Evolutionary conservation across 2,797 vertebrate genomes (phyloP), one percentile per base, ranked within the genome.

Genomic region (Tapera naevia): DNA sequence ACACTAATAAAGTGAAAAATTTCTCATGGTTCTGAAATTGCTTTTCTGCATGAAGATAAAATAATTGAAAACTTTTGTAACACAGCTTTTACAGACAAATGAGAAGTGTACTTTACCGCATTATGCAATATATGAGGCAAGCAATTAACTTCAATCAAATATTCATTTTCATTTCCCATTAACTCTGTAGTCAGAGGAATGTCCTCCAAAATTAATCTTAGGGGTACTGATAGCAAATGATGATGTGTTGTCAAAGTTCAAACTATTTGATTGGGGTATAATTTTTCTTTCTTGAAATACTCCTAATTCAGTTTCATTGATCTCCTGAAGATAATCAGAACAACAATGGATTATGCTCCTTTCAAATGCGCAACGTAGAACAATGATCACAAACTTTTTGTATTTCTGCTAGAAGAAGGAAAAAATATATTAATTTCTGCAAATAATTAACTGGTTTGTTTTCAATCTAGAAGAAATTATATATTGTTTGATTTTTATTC

Each of bases 61-160:
- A 50, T 70, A 93, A 71, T 80, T 70, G 75, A 94, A 85, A 91
- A 91, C 67, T 78, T 94, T 53, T 87, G 45, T 73, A 83, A 28
- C 41, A 80, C 7, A 80, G 37, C 39, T 73, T 85, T 94, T 83
- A 71, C 70, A 76, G 14, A 18, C 32, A 76, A 73, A 64, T 33
- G 58, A 76, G 33, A 76, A 86, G 46, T 78, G 57, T 82, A 80
- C 39, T 89, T 81, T 70, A 43, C 27, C 85, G 71, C 64, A 80
- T 82, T 92, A 87, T 93, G 81, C 51, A 93, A 57, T 92, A 72
- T 48, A 80, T 33, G 64, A 92, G 48, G 60, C 64, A 94, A 96
- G 92, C 79, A 95, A 93, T 92, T 96, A 96, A 91, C 81, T 94
- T 87, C 87, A 85, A 85, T 91, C 84, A 96, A 96, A 96, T 93